Evolutionary conservation across 1,140 invertebrate species (phyloP).

Genomic region (Bathynomus jamesi): DNA sequence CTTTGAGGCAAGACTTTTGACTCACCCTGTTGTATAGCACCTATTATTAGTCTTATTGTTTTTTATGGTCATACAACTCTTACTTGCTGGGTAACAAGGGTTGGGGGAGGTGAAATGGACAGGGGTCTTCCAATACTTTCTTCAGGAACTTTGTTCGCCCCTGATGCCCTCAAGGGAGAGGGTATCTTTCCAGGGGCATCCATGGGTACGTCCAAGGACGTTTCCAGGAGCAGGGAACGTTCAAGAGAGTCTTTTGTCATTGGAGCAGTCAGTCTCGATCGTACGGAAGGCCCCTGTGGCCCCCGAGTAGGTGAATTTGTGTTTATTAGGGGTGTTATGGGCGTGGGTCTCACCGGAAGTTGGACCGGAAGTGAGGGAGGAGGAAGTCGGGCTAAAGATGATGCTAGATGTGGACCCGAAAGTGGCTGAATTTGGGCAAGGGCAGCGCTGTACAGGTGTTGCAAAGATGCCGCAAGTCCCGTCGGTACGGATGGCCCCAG

Average conservation of each 20-base stretch:
- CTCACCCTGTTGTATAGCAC: not conserved
- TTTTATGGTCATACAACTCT: not conserved
- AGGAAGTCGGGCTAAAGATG: slow-evolving; percentile 4
- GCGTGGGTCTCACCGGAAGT: slow-evolving; percentile 4
- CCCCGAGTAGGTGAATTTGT: not conserved
- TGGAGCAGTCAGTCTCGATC: not conserved
- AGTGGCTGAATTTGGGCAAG: slow-evolving; percentile 19
- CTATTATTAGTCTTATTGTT: not conserved
- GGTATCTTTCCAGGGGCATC: not conserved
- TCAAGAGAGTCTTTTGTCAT: not conserved
- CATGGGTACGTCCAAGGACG: not conserved
- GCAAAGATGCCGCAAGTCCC: slow-evolving; percentile 22
- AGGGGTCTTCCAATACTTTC: not conserved
- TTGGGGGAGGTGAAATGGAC: not conserved
- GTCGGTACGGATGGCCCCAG: slow-evolving; percentile 15
- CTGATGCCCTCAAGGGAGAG: not conserved
- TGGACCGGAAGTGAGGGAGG: slow-evolving; percentile 15
- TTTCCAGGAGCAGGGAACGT: not conserved
- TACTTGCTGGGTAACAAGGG: not conserved
- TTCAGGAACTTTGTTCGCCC: not conserved
- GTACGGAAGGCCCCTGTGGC: not conserved
- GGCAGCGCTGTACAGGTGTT: slow-evolving; percentile 26
- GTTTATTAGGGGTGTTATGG: not conserved
- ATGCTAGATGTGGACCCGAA: not conserved
- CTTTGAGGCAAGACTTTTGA: too few species aligned